Conservation (phyloP, 2,888 invertebrate species). For the Drosophila prostipennis region DNA sequence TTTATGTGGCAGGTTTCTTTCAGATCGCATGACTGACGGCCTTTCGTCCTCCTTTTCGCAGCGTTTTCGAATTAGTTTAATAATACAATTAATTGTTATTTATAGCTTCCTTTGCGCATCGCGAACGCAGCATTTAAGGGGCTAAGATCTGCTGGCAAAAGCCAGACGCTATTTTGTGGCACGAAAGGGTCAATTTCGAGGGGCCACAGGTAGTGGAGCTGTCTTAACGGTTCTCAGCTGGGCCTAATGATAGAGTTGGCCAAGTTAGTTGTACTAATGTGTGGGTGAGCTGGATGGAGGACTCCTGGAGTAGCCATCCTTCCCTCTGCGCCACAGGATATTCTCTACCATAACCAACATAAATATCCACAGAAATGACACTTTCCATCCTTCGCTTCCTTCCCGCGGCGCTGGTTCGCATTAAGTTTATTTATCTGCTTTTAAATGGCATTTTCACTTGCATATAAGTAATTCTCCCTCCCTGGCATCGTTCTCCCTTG, state of each 20-base stretch:
- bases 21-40: slow-evolving; percentile 76
- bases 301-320: background rate
- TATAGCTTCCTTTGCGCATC: slow-evolving; percentile 70
- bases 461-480: slow-evolving; percentile 71
- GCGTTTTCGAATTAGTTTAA: slow-evolving; percentile 73
- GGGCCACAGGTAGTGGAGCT: slow-evolving; percentile 15
- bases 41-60: slow-evolving; percentile 58
- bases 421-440: slow-evolving; percentile 77
- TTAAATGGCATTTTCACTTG: slow-evolving; percentile 78
- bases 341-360: slow-evolving; percentile 8
- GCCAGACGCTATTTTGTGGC: slow-evolving; percentile 64
- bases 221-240: slow-evolving; percentile 50
- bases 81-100: slow-evolving; percentile 80
- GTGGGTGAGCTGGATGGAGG: slow-evolving; percentile 16
- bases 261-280: background rate
- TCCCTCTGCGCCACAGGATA: slow-evolving; percentile 31
- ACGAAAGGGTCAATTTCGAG: slow-evolving; percentile 58
- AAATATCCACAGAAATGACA: slow-evolving; percentile 37
- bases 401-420: slow-evolving; percentile 51
- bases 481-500: slow-evolving; percentile 64
- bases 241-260: slow-evolving; percentile 44
- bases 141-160: slow-evolving; percentile 15
- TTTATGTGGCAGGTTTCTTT: slow-evolving; percentile 55
- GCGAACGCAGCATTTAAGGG: slow-evolving; percentile 54
- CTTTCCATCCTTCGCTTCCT: slow-evolving; percentile 4